Evolutionary conservation across 1,140 invertebrate genomes (phyloP), one percentile per base, ranked within the genome.

Genomic region (Magallana gigas): DNA sequence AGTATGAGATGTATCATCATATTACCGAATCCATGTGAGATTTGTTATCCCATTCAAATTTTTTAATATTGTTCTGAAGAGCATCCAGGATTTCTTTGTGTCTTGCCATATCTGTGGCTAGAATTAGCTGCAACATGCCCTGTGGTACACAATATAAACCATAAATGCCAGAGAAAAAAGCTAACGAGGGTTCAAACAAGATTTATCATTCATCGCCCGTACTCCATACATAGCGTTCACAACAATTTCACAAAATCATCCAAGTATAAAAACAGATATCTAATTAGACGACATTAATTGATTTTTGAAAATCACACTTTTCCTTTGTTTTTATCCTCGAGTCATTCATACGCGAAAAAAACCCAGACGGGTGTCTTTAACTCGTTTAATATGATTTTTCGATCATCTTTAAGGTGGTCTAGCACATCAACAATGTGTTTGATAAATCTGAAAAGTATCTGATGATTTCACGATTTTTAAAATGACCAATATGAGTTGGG

Each of bases 31-130:
- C n/a, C 59, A 83, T 23, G 71, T 89, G 81, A 8, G 86, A 83
- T 36, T 71, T 23, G n/a, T 60, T 86, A 23, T 84, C 85, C 68
- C 62, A 89, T 76, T 89, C 86, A 84, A 89, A 87, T 16, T 87
- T 89, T 56, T 84, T 64, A 59, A 87, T 84, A 82, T 85, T 82
- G 57, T 83, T 83, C 76, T 82, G 84, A 68, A 89, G 84, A 14
- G 68, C 59, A 18, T 93, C 92, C 91, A 95, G 91, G 56, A 95
- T 94, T 85, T 94, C 93, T 14, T 91, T 92, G 90, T 95, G 94
- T 76, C 92, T 86, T n/a, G 94, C 94, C 94, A 95, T 95, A 88
- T 95, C 94, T 23, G 94, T 95, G 7, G 94, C 94, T 68, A 95
- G 88, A 36, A 95, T 95, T 36, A 94, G 88, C 88, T 91, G 92